Percentiles rank a stretch among this genome's conserved stretches.
These are phyloP conservation scores for Papilio xuthus DNA, from an alignment of 1,140 invertebrate species.

Conservation along the genomic window DNA sequence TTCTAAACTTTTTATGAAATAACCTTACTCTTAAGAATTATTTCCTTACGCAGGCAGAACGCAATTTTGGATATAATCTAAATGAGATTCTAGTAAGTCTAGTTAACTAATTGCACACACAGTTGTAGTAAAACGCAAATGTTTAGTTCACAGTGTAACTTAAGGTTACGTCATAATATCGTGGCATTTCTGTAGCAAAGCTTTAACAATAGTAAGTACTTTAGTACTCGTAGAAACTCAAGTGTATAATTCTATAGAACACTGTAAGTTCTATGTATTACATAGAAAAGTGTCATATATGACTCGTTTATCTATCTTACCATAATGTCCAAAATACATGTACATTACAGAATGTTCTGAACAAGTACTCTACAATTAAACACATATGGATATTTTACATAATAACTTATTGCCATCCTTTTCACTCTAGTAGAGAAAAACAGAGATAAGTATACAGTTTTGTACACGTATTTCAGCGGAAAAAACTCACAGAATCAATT, in stretches of 20 bases:
- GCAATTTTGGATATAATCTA: too few relatives aligned
- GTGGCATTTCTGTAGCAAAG: slow-evolving; percentile 13
- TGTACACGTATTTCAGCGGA: not conserved
- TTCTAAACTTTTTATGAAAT: too few relatives aligned
- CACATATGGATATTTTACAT: too few relatives aligned
- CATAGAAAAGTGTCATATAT: not conserved
- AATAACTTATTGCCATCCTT: not conserved
- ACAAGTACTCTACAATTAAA: not conserved
- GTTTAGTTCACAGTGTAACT: not conserved
- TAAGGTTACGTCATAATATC: not conserved
- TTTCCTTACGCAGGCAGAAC: too few relatives aligned
- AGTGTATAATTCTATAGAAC: not conserved
- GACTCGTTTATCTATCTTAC: too few relatives aligned
- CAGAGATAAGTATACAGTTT: not conserved
- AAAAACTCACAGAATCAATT: not conserved
- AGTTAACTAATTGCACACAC: not conserved
- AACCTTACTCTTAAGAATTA: too few relatives aligned
- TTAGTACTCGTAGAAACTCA: slow-evolving; percentile 2
- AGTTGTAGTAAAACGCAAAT: not conserved
- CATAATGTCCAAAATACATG: too few relatives aligned
- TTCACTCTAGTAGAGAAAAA: not conserved
- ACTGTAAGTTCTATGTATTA: not conserved
- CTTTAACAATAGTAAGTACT: slow-evolving; percentile 16
- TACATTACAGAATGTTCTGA: too few relatives aligned
- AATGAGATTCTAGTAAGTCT: not conserved